Evolutionary conservation across 2,113 vertebrate species (phyloP).

Genomic region (Hippocampus mohnikei): DNA sequence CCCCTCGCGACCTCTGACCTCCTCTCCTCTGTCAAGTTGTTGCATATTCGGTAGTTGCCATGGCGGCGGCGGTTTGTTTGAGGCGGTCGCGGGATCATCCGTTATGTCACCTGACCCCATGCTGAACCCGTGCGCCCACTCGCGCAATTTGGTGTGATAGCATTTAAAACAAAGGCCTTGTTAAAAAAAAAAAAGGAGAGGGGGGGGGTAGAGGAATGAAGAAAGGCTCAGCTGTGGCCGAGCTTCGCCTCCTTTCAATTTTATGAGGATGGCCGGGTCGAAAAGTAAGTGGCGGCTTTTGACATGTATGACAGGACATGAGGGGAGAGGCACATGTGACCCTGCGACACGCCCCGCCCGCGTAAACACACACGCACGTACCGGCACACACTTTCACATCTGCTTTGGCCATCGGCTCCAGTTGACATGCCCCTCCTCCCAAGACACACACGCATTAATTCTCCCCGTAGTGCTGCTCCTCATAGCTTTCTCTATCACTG

Average conservation of each 20-base stretch:
- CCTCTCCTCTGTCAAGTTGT: conserved; percentile 23
- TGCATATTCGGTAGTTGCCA: conserved; percentile 56
- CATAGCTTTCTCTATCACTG: conserved; percentile 64
- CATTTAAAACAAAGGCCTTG: conserved; percentile 39
- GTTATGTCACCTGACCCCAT: conserved; percentile 65
- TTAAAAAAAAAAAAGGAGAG: not conserved
- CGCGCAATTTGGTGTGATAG: conserved; percentile 33
- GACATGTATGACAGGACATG: conserved; percentile 44
- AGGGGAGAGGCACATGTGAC: conserved; percentile 36
- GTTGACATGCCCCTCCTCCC: conserved; percentile 54
- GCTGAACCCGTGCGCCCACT: conserved; percentile 48
- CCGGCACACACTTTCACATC: conserved; percentile 48
- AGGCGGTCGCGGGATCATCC: conserved; percentile 50
- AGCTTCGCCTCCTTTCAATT: conserved; percentile 8
- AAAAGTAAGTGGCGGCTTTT: conserved; percentile 21
- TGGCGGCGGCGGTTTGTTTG: conserved; percentile 54
- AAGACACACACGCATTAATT: conserved; percentile 57
- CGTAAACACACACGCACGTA: conserved; percentile 11
- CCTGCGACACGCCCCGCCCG: conserved; percentile 34
- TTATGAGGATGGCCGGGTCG: conserved; percentile 12
- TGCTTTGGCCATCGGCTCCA: conserved; percentile 61
- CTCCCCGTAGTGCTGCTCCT: conserved; percentile 55
- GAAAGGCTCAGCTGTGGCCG: conserved; percentile 15
- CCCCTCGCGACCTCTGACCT: conserved; percentile 46
- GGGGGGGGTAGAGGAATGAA: conserved; percentile 11